phyloP scores from a whole-genome alignment of 2,797 vertebrate genomes.

The Hydrocynus forskahlii region DNA sequence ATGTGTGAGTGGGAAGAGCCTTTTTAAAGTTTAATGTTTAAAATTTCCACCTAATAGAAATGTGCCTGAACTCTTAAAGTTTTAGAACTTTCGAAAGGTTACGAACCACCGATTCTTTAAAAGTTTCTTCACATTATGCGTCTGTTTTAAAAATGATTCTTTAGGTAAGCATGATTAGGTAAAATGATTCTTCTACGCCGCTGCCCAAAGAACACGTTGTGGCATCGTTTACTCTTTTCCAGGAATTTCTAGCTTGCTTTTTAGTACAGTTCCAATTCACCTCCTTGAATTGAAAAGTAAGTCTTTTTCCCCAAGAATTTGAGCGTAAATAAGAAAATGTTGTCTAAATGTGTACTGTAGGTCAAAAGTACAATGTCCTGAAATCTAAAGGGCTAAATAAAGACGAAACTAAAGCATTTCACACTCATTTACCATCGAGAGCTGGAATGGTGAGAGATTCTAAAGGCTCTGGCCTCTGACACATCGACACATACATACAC shows the following conservation, averaged over 20 bases:
- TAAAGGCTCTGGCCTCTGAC: not conserved
- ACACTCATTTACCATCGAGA: not conserved
- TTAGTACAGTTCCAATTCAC: not conserved
- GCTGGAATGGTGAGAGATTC: conserved; percentile 14
- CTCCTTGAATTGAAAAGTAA: not conserved
- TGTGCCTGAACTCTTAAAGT: too few species aligned
- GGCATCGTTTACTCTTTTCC: not conserved
- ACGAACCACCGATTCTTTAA: too few species aligned
- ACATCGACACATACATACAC: not conserved
- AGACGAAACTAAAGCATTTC: not conserved
- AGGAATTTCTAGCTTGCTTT: not conserved
- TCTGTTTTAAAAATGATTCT: too few species aligned
- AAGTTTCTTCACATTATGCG: too few species aligned
- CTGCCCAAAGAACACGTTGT: too few species aligned
- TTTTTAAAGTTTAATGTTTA: too few species aligned
- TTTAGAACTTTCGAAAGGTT: too few species aligned
- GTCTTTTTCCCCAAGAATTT: not conserved
- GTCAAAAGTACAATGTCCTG: not conserved
- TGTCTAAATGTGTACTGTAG: not conserved
- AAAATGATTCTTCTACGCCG: too few species aligned
- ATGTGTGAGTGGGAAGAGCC: too few species aligned
- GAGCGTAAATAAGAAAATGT: not conserved
- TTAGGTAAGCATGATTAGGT: too few species aligned
- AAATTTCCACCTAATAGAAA: too few species aligned
- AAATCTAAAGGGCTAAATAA: not conserved